Evolutionary conservation across 1,140 invertebrate genomes (phyloP).

Genomic region (Cecropterus lyciades): DNA sequence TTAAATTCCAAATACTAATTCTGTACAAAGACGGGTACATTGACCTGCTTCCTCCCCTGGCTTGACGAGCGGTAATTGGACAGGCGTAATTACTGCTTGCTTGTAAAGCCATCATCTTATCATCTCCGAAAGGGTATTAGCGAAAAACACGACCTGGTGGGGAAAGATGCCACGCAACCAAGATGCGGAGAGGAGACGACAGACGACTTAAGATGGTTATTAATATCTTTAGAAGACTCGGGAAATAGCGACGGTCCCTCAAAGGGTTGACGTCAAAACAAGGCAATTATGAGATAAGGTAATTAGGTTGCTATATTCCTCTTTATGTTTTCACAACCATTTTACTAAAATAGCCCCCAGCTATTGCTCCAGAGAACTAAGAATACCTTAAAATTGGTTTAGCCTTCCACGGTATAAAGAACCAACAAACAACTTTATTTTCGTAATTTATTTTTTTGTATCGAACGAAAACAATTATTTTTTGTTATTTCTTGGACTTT

Average conservation of each 20-base stretch:
- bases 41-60: conserved; percentile 54
- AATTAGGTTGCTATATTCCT: conserved; percentile 73
- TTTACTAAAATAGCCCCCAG: conserved; percentile 37
- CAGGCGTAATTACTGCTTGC: conserved; percentile 75
- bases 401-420: conserved; percentile 1
- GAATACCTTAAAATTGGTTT: conserved; percentile 17
- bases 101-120: conserved; percentile 82
- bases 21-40: conserved; percentile 54
- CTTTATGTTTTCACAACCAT: conserved; percentile 56
- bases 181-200: conserved; percentile 61
- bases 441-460: conserved; percentile 1
- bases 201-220: conserved; percentile 75
- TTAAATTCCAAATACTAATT: conserved; percentile 43
- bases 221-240: conserved; percentile 77
- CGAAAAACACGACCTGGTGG: conserved; percentile 67
- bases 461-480: background rate
- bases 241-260: conserved; percentile 72
- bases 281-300: conserved; percentile 76
- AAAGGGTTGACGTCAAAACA: conserved; percentile 81
- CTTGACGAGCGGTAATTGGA: conserved; percentile 72
- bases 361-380: conserved; percentile 15
- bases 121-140: conserved; percentile 78
- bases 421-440: conserved; percentile 17
- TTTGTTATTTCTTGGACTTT: background rate
- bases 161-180: conserved; percentile 45